Evolutionary conservation across 92 coral and sea anemone species (phyloP), one percentile per base, ranked within the genome.

Genomic region (Phenganax subtilis): DNA sequence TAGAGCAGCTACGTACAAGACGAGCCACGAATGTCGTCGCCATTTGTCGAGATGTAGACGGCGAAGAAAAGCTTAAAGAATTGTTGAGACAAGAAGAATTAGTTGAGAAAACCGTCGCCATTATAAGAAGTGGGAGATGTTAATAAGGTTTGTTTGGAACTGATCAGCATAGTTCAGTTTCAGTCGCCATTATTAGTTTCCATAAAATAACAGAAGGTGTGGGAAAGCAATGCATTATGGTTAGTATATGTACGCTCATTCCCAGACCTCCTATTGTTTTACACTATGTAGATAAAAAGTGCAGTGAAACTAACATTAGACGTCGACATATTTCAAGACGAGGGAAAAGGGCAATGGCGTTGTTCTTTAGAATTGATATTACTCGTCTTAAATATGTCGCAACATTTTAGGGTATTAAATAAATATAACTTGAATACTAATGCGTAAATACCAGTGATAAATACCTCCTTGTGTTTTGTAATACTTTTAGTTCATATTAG

Each of bases 21-120:
- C 87, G 85, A 16, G 85, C 79, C 11, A 81, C 86, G 56, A 88
- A 93, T n/a, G 76, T 82, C 65, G 98, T 89, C 27, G 91, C 91
- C 31, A 87, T 93, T 54, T 91, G 87, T 37, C 85, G 98, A 59
- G 93, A 92, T 76, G 82, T 65, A 11, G 93, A 87, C 25, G 93
- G 88, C 2, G 88, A 88, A 52, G 87, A 85, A 57, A 87, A 87
- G 57, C 89, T 92, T 12, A 88, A 88, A 76, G 96, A 94, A 64
- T 81, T 94, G 57, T 57, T 94, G 47, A 83, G 76, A 72, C 80
- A 90, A 11, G 98, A 94, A 57, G 97, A 89, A 4, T 86, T 87
- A 53, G 91, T 92, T 89, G 85, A 87, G 57, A 89, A 85, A 2
- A 90, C 98, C 12, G 90, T 91, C 14, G 47, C 65, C 44, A 8